Percentiles rank a stretch among this genome's conserved stretches.
phyloP scores from a whole-genome alignment of 2,888 invertebrate genomes.

The Thera britannica region DNA sequence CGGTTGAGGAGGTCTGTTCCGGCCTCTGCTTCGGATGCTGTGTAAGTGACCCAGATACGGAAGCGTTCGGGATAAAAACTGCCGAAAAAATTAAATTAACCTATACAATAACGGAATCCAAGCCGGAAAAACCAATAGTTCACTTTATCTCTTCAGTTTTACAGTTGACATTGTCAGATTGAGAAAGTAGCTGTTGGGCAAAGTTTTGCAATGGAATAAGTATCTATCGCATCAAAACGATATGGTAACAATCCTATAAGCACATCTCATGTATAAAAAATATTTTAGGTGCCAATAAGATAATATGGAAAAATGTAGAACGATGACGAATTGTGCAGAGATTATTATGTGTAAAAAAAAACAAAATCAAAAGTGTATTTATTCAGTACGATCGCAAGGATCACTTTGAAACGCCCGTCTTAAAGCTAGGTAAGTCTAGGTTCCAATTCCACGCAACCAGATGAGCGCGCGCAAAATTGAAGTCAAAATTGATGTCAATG shows the following conservation, averaged over 20 bases:
- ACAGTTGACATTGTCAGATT: slow-evolving; percentile 3
- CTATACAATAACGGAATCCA: slow-evolving; percentile 12
- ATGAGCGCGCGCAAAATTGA: too few species aligned
- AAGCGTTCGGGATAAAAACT: slow-evolving; percentile 27
- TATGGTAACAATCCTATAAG: not conserved
- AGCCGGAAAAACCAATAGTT: slow-evolving; percentile 16
- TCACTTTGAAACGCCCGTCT: too few species aligned
- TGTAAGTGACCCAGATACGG: slow-evolving; percentile 27
- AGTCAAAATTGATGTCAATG: too few species aligned
- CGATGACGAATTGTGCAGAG: not conserved
- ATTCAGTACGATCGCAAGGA: too few species aligned
- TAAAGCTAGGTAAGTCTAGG: too few species aligned
- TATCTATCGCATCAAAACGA: not conserved
- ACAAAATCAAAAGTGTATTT: too few species aligned
- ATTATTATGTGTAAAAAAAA: not conserved
- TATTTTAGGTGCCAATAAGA: too few species aligned
- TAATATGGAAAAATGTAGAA: too few species aligned
- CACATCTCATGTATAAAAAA: too few species aligned
- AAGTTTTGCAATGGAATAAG: not conserved
- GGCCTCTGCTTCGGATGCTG: slow-evolving; percentile 16
- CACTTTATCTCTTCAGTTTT: slow-evolving; percentile 12
- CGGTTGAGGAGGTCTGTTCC: slow-evolving; percentile 6
- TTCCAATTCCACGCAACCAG: too few species aligned
- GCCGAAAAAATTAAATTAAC: slow-evolving; percentile 23
- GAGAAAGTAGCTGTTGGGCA: not conserved